Base-by-base conservation (phyloP, 2,113 vertebrate species). In the Pseudorectes ferrugineus region DNA sequence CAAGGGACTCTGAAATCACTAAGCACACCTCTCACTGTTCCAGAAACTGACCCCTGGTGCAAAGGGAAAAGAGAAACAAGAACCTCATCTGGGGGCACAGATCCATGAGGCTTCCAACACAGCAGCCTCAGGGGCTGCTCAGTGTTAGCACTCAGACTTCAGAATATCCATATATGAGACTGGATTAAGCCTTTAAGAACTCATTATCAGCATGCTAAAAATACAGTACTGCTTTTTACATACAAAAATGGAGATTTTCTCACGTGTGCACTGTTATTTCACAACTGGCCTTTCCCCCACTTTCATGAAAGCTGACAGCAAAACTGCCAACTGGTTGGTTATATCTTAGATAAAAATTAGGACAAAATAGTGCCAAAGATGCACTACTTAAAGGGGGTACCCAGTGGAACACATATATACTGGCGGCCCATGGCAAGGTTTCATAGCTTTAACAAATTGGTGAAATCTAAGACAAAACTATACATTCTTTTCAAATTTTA, bases 161-260 rank as follows among this genome's bases (percentile, higher is more conserved):
- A 71, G 73, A 75, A 35, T 51, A 49, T 14, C 29, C 0, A 0
- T 10, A 10, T 6, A 16, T 10, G 20, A 75, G 22, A 66, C 15
- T 55, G 38, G 26, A 67, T n/a, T 12, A 82, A 45, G 49, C 28
- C 36, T 68, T 65, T 36, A 75, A 65, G 14, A 58, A 71, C 2
- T 51, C 51, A 46, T 51, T 51, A 71, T 22, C 31, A 72, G 20
- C 38, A 52, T 48, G 65, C 24, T 59, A 78, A 46, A 86, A 70
- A 54, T 46, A 63, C 26, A 91, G 6, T 74, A 36, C n/a, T 78
- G 74, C 40, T 24, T 76, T 81, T 88, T 58, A 63, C 10, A 22
- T 33, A 71, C 12, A 77, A 59, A 85, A 62, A 57, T 19, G 14
- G 35, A 77, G 52, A 70, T 77, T 66, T 82, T n/a, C 36, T 89